These are phyloP conservation scores for Phalanger gymnotis DNA, from an alignment of 2,797 vertebrate genomes.

Conservation along the genomic window DNA sequence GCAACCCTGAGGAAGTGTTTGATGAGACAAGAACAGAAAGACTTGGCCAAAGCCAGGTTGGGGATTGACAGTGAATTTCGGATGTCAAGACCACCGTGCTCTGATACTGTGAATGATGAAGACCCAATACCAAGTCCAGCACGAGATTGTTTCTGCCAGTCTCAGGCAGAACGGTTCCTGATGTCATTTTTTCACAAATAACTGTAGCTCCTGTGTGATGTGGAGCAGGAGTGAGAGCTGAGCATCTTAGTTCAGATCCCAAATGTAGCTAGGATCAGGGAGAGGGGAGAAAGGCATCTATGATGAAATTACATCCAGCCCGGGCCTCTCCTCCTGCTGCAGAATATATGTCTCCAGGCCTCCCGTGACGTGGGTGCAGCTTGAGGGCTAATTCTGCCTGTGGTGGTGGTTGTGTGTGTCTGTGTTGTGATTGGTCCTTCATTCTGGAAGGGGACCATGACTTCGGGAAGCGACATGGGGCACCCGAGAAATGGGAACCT, in stretches of 20 bases:
- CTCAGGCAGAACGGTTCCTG: background rate
- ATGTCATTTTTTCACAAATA: background rate
- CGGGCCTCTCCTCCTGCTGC: background rate
- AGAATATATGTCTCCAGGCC: background rate
- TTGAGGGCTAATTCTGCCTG: background rate
- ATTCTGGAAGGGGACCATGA: too few species aligned
- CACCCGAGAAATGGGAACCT: background rate
- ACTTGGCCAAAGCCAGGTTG: background rate
- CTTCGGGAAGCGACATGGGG: too few species aligned
- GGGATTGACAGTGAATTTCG: background rate
- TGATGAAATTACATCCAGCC: too few species aligned
- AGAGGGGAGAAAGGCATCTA: too few species aligned
- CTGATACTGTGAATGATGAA: background rate
- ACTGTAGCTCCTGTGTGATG: background rate
- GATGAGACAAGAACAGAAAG: background rate
- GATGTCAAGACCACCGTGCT: background rate
- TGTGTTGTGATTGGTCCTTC: too few species aligned
- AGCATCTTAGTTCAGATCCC: background rate
- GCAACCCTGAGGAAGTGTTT: background rate
- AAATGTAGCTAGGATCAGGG: background rate
- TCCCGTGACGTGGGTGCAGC: background rate
- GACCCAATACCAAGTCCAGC: too few species aligned
- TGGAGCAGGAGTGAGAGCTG: too few species aligned
- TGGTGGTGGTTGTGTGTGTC: background rate
- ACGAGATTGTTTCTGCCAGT: background rate